Evolutionary conservation across 2,888 invertebrate genomes (phyloP).

Genomic region (Aphidoletes aphidimyza): DNA sequence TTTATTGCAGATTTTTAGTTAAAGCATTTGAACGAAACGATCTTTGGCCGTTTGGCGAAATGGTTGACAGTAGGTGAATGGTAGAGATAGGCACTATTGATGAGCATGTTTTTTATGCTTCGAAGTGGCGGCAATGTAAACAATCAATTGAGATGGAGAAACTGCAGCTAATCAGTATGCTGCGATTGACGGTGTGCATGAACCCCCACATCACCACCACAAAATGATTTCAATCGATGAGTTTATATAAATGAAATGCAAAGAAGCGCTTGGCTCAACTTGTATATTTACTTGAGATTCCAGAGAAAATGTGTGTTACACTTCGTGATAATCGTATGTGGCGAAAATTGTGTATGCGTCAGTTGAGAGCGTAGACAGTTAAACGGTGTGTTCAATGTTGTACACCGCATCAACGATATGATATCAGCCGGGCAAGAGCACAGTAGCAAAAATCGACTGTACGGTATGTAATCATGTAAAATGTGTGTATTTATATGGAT

Average conservation of each 20-base stretch:
- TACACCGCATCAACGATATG: too few relatives aligned
- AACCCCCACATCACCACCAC: not conserved
- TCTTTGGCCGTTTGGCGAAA: not conserved
- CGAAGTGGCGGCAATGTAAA: not conserved
- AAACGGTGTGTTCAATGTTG: too few relatives aligned
- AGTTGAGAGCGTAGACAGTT: constrained; percentile 51
- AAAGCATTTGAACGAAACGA: too few relatives aligned
- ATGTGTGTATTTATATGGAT: constrained; percentile 51
- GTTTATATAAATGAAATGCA: constrained; percentile 5
- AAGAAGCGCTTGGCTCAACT: constrained; percentile 33
- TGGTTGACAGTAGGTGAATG: constrained; percentile 12
- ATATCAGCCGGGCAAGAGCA: too few relatives aligned
- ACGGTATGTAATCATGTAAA: constrained; percentile 46
- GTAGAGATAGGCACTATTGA: not conserved
- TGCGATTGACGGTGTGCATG: not conserved
- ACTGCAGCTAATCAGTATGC: not conserved
- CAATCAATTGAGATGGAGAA: not conserved
- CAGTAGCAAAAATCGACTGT: constrained; percentile 44
- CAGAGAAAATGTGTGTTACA: constrained; percentile 43
- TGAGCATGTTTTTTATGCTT: not conserved
- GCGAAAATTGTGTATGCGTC: constrained; percentile 49
- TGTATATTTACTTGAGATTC: not conserved
- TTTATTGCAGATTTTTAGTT: too few relatives aligned
- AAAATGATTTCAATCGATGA: not conserved
- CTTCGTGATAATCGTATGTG: constrained; percentile 44